These are phyloP conservation scores for Pilophorus perplexus DNA, from an alignment of 2,888 invertebrate genomes.

Conservation along the genomic window DNA sequence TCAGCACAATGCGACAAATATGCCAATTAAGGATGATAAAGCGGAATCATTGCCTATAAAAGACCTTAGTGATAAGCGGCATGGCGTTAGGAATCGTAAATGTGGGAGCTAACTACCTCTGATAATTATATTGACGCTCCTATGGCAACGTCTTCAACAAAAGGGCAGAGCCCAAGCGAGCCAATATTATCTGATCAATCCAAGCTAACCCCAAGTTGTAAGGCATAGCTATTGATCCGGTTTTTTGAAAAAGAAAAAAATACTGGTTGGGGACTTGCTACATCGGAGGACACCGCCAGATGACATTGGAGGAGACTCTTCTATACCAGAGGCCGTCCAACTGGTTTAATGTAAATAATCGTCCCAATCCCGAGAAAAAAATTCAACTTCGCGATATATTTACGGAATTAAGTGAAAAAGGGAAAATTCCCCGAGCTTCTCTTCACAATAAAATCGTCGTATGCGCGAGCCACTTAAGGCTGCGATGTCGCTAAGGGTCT, in stretches of 20 bases:
- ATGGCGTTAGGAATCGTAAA: too few species aligned
- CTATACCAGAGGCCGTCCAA: constrained; percentile 13
- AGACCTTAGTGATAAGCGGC: too few species aligned
- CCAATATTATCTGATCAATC: constrained; percentile 22
- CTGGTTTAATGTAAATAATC: constrained; percentile 29
- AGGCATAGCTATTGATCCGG: constrained; percentile 22
- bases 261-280: constrained; percentile 15
- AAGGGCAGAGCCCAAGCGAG: not conserved
- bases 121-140: too few species aligned
- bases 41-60: too few species aligned
- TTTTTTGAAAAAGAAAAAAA: constrained; percentile 23
- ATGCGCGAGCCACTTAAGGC: not conserved
- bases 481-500: too few species aligned
- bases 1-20: too few species aligned
- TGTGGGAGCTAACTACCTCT: too few species aligned
- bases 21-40: too few species aligned
- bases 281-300: constrained; percentile 16
- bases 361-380: constrained; percentile 1
- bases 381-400: not conserved
- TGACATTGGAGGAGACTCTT: constrained; percentile 23
- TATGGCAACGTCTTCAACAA: too few species aligned
- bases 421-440: not conserved
- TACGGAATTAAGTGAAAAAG: constrained; percentile 1
- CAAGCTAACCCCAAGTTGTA: not conserved
- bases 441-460: constrained; percentile 4